Evolutionary conservation across 2,113 vertebrate species (phyloP).

Genomic region (Dipodomys merriami): DNA sequence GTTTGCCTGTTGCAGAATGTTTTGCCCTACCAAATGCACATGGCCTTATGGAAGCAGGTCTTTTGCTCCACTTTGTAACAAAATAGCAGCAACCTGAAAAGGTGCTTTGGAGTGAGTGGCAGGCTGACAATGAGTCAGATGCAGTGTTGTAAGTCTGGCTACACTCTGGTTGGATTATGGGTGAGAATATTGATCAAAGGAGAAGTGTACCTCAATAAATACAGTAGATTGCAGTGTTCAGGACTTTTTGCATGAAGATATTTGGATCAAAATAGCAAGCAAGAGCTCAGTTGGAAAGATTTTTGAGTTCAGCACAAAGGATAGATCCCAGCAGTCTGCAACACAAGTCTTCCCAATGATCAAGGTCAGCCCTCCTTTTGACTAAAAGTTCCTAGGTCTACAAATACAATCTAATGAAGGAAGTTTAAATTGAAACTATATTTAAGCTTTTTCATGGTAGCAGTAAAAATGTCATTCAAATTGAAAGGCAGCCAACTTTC

Average conservation of each 20-base stretch:
- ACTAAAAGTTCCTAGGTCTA: neutral
- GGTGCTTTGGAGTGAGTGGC: neutral
- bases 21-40: neutral
- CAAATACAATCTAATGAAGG: neutral
- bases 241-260: neutral
- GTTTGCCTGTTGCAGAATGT: neutral
- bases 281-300: neutral
- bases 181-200: neutral
- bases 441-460: neutral
- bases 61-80: neutral
- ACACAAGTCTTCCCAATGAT: neutral
- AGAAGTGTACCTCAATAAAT: neutral
- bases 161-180: neutral
- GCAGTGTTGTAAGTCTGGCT: neutral
- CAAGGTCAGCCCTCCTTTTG: neutral
- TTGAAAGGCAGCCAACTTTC: neutral
- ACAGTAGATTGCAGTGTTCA: neutral
- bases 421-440: neutral
- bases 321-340: neutral
- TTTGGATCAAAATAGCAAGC: neutral
- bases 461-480: neutral
- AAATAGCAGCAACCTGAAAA: neutral
- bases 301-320: conserved; percentile 6
- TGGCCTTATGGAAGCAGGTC: neutral
- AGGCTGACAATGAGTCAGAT: neutral